Base-by-base conservation (phyloP, 2,797 vertebrate species). In the Coendou prehensilis region DNA sequence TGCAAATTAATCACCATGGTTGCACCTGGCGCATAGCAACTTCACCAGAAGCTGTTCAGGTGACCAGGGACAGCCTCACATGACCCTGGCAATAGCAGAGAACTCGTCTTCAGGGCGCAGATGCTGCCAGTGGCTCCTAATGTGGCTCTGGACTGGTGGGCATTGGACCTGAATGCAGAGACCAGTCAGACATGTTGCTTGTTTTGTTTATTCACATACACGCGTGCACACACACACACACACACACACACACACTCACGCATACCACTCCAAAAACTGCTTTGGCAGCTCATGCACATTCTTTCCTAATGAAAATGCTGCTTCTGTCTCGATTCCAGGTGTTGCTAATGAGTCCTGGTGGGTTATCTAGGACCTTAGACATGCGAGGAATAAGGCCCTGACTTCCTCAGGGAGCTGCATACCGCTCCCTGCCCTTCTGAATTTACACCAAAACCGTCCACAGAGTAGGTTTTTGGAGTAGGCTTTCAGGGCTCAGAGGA, bases 61-160 rank as follows among this genome's bases (percentile, higher is more conserved):
- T 57, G 84, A 13, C 28, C 1, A 1, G n/a, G 18, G 11, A 9
- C 63, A 63, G 56, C 45, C 4, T 37, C 75, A 64, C 56, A 47
- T 23, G 50, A 57, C 10, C 75, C 9, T 0, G 3, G 2, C 8
- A 26, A 47, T 2, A 17, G 13, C 52, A 45, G 41, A 26, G 80
- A 28, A n/a, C 76, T 20, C 5, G 0, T 47, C 37, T 37, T 11
- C 26, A 0, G 9, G 22, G 18, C 1, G 0, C 15, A 4, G 30
- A 0, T 0, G 0, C 14, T 30, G 22, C 15, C n/a, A 0, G 0
- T 9, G 30, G 47, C 47, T 1, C 1, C 7, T 3, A 6, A 6
- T 6, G 75, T 33, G 33, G 11, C 4, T 0, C n/a, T 28, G n/a
- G 52, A 6, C 0, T 17, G 0, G 23, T 20, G 37, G 33, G 18